Evolutionary conservation across 2,113 vertebrate genomes (phyloP), one percentile per base, ranked within the genome.

Genomic region (Daphoenositta chrysoptera): DNA sequence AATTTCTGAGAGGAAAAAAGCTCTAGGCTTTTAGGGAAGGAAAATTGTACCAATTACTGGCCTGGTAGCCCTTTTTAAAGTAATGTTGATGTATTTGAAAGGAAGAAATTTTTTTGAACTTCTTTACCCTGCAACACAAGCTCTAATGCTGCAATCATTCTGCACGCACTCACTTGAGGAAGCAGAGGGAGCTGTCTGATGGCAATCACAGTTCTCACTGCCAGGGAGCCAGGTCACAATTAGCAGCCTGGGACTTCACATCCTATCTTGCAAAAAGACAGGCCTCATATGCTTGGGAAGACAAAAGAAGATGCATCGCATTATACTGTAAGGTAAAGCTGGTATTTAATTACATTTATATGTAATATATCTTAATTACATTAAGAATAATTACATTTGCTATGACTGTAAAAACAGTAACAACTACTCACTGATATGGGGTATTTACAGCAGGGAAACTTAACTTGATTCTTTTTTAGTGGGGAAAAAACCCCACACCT

Each of bases 21-120:
- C 14, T 6, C 28, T 33, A 65, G 71, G 80, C 80, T 95, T 97
- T 71, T 89, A 56, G 73, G 63, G 53, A 93, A 86, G 77, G 85
- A 48, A 94, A 96, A 94, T 87, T 92, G 89, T 48, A 87, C 81
- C 91, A 93, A 89, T 97, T 96, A 87, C 35, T 90, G 61, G 73
- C 47, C 56, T 92, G 39, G 58, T 31, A 93, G 66, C n/a, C 81
- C 35, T 83, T 94, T 89, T 86, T 65, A 33, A 75, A 84, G 71
- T 39, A 78, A 57, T 14, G 26, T 30, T 95, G 44, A 79, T 85
- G 22, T 57, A 51, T 83, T 95, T 79, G 61, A 86, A 91, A 65
- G 58, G 76, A 93, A 68, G 48, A 73, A 13, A 15, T 91, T 85
- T 89, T 44, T 53, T 72, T 40, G 1, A 47, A 60, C 77, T 89